Conservation (phyloP, 1,140 invertebrate genomes). For the Drosophila burlai region DNA sequence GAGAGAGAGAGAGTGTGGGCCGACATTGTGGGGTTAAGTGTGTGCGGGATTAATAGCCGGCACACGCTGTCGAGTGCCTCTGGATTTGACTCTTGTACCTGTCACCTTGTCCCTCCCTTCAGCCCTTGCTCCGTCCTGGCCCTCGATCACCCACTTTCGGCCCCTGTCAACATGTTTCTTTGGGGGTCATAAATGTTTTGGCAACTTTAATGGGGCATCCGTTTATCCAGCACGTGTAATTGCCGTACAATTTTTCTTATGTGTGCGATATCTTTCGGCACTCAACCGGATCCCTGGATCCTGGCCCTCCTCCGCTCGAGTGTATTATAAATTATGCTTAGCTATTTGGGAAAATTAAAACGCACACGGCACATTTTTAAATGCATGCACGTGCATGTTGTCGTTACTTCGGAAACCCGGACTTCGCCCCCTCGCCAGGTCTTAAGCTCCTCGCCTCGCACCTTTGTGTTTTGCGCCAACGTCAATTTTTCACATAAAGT, state of each 20-base stretch:
- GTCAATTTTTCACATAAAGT: constrained; percentile 84
- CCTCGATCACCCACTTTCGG: constrained; percentile 3
- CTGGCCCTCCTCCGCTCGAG: neutral
- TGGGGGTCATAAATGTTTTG: constrained; percentile 76
- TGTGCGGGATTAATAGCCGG: constrained; percentile 74
- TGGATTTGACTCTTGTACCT: constrained; percentile 48
- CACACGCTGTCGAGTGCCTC: constrained; percentile 58
- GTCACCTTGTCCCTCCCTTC: constrained; percentile 25
- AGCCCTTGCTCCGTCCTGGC: neutral
- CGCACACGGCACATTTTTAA: constrained; percentile 75
- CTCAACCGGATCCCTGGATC: constrained; percentile 19
- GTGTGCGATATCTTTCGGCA: constrained; percentile 47
- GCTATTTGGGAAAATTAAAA: constrained; percentile 81
- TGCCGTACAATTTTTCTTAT: constrained; percentile 56
- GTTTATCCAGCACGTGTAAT: constrained; percentile 74
- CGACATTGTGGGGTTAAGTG: constrained; percentile 56
- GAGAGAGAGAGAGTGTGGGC: constrained; percentile 4
- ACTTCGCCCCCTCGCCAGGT: neutral
- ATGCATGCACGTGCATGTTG: constrained; percentile 78
- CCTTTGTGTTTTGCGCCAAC: constrained; percentile 57
- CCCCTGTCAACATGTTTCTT: constrained; percentile 61
- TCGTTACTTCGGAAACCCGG: constrained; percentile 31
- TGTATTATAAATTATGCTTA: constrained; percentile 79
- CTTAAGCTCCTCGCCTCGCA: constrained; percentile 14
- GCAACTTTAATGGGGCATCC: constrained; percentile 63